phyloP scores from a whole-genome alignment of 2,888 invertebrate genomes.

The Patella pellucida region DNA sequence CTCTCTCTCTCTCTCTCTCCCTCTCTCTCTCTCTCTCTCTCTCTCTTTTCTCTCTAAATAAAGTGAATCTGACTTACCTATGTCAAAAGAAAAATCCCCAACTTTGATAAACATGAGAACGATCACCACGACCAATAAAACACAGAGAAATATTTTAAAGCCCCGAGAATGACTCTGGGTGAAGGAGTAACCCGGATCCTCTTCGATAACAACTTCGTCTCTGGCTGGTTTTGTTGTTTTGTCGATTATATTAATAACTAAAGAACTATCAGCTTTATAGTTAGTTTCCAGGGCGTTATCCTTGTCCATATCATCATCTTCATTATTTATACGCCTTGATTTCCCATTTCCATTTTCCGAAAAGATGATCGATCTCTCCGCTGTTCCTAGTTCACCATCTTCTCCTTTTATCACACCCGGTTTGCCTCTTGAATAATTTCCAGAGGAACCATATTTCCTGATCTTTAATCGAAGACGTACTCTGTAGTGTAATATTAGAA shows the following conservation, averaged over 20 bases:
- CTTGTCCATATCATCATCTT: not conserved
- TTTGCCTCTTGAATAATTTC: not conserved
- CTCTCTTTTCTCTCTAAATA: too few species aligned
- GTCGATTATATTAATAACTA: not conserved
- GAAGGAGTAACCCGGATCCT: slow-evolving; percentile 8
- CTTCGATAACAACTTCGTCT: not conserved
- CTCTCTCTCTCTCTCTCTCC: too few species aligned
- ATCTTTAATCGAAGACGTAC: slow-evolving; percentile 10
- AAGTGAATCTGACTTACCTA: slow-evolving; percentile 29
- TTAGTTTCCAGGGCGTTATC: not conserved
- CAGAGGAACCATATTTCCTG: not conserved
- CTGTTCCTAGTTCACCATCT: not conserved
- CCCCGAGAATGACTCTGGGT: slow-evolving; percentile 23
- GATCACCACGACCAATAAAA: slow-evolving; percentile 29
- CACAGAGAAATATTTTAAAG: slow-evolving; percentile 27
- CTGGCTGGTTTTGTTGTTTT: not conserved
- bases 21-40: too few species aligned
- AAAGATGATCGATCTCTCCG: not conserved
- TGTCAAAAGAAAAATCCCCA: slow-evolving; percentile 33
- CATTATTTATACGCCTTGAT: not conserved
- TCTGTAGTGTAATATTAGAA: slow-evolving; percentile 33
- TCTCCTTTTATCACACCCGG: not conserved
- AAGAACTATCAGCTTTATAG: not conserved
- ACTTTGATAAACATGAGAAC: slow-evolving; percentile 34
- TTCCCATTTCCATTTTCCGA: too few species aligned